Conservation (phyloP, 1,140 invertebrate genomes). For the Zaprionus davidi region DNA sequence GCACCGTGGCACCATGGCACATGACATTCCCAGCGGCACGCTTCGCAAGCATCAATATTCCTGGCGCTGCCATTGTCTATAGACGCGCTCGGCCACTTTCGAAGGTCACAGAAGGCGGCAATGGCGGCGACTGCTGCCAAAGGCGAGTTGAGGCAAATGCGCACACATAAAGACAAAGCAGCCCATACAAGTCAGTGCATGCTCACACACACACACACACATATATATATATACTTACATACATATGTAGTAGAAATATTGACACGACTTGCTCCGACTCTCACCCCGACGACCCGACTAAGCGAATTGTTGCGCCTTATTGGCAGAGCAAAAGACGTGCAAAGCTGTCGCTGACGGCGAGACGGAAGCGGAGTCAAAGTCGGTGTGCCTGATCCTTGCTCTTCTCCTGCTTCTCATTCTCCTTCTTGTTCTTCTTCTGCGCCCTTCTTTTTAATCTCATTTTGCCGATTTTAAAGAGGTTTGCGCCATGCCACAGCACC, state of each 20-base stretch:
- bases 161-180: slow-evolving; percentile 7
- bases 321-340: slow-evolving; percentile 53
- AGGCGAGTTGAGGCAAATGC: slow-evolving; percentile 3
- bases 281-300: slow-evolving; percentile 37
- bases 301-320: slow-evolving; percentile 72
- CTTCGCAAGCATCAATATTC: slow-evolving; percentile 70
- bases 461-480: slow-evolving; percentile 66
- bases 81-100: slow-evolving; percentile 59
- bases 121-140: slow-evolving; percentile 11
- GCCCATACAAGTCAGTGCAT: not conserved
- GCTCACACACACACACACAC: not conserved
- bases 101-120: slow-evolving; percentile 36
- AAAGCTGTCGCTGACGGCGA: slow-evolving; percentile 29
- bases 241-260: slow-evolving; percentile 57
- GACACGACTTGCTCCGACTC: slow-evolving; percentile 56
- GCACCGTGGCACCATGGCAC: slow-evolving; percentile 64
- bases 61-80: slow-evolving; percentile 50
- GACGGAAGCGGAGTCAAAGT: not conserved
- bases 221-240: slow-evolving; percentile 7
- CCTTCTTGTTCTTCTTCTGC: slow-evolving; percentile 2
- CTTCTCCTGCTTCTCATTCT: slow-evolving; percentile 19
- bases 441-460: slow-evolving; percentile 54
- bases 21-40: slow-evolving; percentile 71
- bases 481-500: slow-evolving; percentile 21
- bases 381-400: not conserved